phyloP scores from a whole-genome alignment of 2,113 vertebrate species.

The Nycticryphes semicollaris region DNA sequence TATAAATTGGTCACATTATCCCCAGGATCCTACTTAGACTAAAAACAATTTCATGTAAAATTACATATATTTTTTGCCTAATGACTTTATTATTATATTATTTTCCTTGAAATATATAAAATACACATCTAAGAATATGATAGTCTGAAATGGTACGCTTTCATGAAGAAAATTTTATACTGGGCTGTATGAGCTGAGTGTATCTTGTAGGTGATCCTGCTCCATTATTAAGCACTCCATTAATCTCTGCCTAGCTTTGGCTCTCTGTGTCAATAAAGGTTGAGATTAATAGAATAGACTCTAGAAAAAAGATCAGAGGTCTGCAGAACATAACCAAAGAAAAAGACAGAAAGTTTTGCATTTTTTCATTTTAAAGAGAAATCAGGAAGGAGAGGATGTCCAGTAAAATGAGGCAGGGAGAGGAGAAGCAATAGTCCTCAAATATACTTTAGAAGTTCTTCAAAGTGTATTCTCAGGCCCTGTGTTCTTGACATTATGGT shows the following conservation, averaged over 20 bases:
- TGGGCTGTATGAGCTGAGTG: not conserved
- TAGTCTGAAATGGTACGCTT: not conserved
- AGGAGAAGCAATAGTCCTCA: not conserved
- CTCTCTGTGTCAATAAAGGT: not conserved
- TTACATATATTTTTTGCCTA: not conserved
- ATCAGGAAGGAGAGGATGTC: not conserved
- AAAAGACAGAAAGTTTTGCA: not conserved
- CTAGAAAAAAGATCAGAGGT: not conserved
- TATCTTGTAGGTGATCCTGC: not conserved
- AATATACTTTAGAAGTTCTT: not conserved
- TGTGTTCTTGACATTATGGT: not conserved
- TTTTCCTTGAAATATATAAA: not conserved
- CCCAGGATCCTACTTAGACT: not conserved
- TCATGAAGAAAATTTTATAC: not conserved
- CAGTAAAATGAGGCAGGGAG: not conserved
- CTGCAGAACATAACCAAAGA: not conserved
- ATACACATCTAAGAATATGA: not conserved
- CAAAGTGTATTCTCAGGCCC: not conserved
- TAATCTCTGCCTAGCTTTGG: not conserved
- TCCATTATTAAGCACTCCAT: not conserved
- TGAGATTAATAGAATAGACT: not conserved
- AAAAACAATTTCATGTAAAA: not conserved
- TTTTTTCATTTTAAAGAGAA: not conserved
- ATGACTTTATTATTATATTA: not conserved
- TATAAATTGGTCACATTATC: not conserved